Evolutionary conservation across 2,888 invertebrate species (phyloP), one percentile per base, ranked within the genome.

Genomic region (Litoditis marina): DNA sequence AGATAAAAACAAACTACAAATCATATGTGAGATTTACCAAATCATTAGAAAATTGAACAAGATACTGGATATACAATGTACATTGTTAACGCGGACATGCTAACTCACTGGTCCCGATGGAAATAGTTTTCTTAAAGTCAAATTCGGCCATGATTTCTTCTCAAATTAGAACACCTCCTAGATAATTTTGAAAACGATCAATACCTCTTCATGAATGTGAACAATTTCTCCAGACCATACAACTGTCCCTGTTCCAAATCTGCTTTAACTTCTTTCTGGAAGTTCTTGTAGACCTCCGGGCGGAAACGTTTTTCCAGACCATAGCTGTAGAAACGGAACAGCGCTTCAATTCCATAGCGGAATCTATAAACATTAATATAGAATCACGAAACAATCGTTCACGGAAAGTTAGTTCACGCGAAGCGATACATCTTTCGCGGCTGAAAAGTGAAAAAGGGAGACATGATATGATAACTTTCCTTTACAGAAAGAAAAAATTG

Each of bases 181-280:
- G n/a, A n/a, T n/a, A n/a, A n/a, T n/a, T n/a, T n/a, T n/a, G n/a
- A n/a, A n/a, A n/a, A n/a, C n/a, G n/a, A n/a, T 13, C 13, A 5
- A 27, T 28, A 74, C 76, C 69, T 66, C 52, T 95, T 95, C 63
- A 93, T 87, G 87, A 96, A 98, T 51, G 95, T 95, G 94, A 96
- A 95, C 86, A 98, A 98, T 85, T 98, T 98, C 86, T 98, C 98
- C 75, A 98, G 86, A 30, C 96, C 98, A 85, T 98, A 98, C 56
- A 95, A 87, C 52, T 96, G 94, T 84, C 93, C 93, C 53, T 69
- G 66, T 55, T 78, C 65, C 53, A 78, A 71, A 60, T 83, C 82
- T 31, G 51, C 59, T 16, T 73, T 60, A 42, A 71, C 71, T 55
- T 81, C 78, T 59, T 88, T 88, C 87, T 95, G 93, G 87, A 98